Evolutionary conservation across 1,140 invertebrate genomes (phyloP), one percentile per base, ranked within the genome.

Genomic region (Danaus melanippus): DNA sequence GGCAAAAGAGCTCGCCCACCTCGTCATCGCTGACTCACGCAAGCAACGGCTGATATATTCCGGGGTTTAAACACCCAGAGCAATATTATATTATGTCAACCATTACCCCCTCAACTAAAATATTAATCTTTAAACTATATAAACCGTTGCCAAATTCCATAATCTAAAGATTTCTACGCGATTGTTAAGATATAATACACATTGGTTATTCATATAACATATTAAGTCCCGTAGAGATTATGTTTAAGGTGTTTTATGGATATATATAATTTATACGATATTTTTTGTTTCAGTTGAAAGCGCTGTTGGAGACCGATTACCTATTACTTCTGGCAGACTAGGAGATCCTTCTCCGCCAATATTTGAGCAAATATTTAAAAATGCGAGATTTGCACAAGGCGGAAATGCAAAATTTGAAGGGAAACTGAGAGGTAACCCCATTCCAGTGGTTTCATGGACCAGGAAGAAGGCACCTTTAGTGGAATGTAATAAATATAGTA

Each of bases 401-500:
- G 95, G 95, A 39, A 95, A 96, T 84, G 96, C 96, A 17, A 89
- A 93, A 75, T 98, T 99, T 84, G 95, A 98, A 85, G 95, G 98
- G 12, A 92, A 93, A 62, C 91, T 97, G 8, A 91, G 92, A 61
- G 98, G 97, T 53, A 95, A 94, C 85, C 98, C 98, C 9, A 96
- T 94, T 78, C 98, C 98, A 51, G 92, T 92, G 56, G 96, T 99
- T 50, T 93, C 93, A 43, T 99, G 98, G 98, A 96, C 95, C 55
- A 92, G 96, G 79, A 95, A 96, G 86, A 94, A 94, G 67, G 90
- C 92, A 70, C 92, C 93, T 52, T 89, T 97, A 65, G 86, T 91
- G 64, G 93, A 94, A 83, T 94, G 93, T 58, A 90, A 91, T 66
- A 96, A 96, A 86, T 93, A 95, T 74, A 91, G 92, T 75, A 94